Base-by-base conservation (phyloP, 2,888 invertebrate species). In the Alloplasta piceator region DNA sequence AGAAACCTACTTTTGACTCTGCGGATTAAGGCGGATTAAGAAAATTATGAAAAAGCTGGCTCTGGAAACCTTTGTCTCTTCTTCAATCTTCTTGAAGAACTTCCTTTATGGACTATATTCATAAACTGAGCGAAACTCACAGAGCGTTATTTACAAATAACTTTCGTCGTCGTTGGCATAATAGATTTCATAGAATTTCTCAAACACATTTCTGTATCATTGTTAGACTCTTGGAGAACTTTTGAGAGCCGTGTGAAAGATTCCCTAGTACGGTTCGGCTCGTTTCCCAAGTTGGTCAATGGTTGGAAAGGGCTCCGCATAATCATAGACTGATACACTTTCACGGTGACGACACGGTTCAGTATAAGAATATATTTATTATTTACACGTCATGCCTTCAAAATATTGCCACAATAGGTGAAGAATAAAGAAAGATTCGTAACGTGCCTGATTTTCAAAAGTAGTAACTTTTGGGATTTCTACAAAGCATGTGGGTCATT, bases 281-380 rank as follows among this genome's bases (percentile, higher is more conserved):
- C 43, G 43, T 41, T 66, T 56, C 41, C 55, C 56, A 67, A 38
- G 48, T 78, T 84, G 89, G 89, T 89, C 89, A 89, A 89, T 89
- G 88, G 88, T 88, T 87, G 82, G 86, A 86, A 88, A 89, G 86
- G 89, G 88, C 89, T 89, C 88, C 88, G 86, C 78, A 85, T 87
- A 87, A 89, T 87, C 85, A 83, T 80, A 78, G 88, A 88, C 87
- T 89, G 88, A 87, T 87, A 89, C 86, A 89, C 87, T 89, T 89
- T 87, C 86, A 86, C 86, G 85, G 85, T 86, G 85, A 87, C 87
- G 76, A 68, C 80, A 61, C 66, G 61, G 36, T 26, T 71, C 26
- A 26, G 26, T 26, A 26, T 26, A 26, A 26, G 26, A 26, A 26
- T 26, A 26, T 26, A 26, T 26, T 26, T 26, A 2, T 26, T 26